Base-by-base conservation (phyloP, 2,113 vertebrate genomes). In the Rhinichthys klamathensis region DNA sequence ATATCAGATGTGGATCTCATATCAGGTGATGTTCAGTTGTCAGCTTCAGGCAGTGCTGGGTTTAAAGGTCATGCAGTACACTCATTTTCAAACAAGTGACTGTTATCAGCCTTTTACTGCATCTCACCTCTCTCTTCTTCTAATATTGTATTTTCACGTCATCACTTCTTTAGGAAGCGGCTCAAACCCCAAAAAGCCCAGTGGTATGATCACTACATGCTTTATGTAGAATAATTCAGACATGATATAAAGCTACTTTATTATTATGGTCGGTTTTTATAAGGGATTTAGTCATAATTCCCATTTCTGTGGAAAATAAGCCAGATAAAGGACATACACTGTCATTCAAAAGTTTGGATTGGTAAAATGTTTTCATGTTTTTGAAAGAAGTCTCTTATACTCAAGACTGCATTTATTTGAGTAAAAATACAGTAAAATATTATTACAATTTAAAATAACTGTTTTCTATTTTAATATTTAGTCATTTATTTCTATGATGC, bases 1-100 rank as follows among this genome's bases (percentile, higher is more conserved):
- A 9, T 38, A 46, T 69, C 89, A 92, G 91, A 92, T 60, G 18
- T 49, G 87, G 89, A 92, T 1, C 85, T 91, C 21, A 90, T 85
- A 89, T 13, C 91, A 92, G 93, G 91, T 93, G 89, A 92, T 91
- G 63, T 58, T 23, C 35, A 35, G 12, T 38, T 58, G 30, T 80
- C 27, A 49, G 49, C 35, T 73, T 30, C 44, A 73, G 44, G 54
- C 56, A 80, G 13, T n/a, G 9, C 46, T 73, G 54, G 41, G 58
- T 60, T 72, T n/a, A 76, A 27, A 46, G 58, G 38, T 80, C 21
- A 18, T 18, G 10, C 27, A 35, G 8, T 46, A 51, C 1, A 18
- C n/a, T 58, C 2, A 77, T 77, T 54, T 56, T 56, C 25, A n/a
- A 56, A 54, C 16, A 76, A 54, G 75, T 58, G 30, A 76, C 8